Percentiles rank a stretch among this genome's conserved stretches.
These are phyloP conservation scores for Tenodera sinensis DNA, from an alignment of 2,888 invertebrate species.

Conservation along the genomic window DNA sequence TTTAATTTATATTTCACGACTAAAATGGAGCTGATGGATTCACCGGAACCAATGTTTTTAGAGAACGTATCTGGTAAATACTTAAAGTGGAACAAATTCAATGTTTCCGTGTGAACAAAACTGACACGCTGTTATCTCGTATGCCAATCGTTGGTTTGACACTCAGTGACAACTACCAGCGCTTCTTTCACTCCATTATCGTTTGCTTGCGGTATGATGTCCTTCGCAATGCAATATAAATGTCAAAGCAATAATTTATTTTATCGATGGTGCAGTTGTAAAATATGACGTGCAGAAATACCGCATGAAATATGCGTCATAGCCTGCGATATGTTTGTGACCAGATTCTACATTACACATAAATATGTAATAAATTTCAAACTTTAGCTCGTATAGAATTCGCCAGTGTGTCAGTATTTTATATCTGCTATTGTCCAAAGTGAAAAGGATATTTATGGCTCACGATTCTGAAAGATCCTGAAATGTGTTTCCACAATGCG, in stretches of 20 bases:
- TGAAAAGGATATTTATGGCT: background rate
- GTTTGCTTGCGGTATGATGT: background rate
- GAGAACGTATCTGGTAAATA: too few species aligned
- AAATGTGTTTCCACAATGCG: background rate
- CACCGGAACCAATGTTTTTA: too few species aligned
- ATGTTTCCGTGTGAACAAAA: background rate
- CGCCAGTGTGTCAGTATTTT: background rate
- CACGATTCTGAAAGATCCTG: background rate
- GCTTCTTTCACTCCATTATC: background rate
- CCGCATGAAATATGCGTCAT: background rate
- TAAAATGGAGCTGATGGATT: too few species aligned
- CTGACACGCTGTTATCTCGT: background rate
- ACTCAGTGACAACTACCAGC: background rate
- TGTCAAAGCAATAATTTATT: background rate
- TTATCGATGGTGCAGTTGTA: background rate
- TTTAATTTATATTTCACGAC: too few species aligned
- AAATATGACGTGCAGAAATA: background rate
- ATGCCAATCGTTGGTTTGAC: background rate
- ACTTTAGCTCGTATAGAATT: background rate
- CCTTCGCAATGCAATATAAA: background rate
- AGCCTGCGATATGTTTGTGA: background rate
- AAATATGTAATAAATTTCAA: background rate
- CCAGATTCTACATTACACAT: background rate
- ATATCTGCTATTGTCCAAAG: background rate
- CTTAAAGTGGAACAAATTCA: too few species aligned